Percentiles rank a stretch among this genome's conserved stretches.
Conservation (phyloP, 2,797 vertebrate species). For the Anableps anableps region DNA sequence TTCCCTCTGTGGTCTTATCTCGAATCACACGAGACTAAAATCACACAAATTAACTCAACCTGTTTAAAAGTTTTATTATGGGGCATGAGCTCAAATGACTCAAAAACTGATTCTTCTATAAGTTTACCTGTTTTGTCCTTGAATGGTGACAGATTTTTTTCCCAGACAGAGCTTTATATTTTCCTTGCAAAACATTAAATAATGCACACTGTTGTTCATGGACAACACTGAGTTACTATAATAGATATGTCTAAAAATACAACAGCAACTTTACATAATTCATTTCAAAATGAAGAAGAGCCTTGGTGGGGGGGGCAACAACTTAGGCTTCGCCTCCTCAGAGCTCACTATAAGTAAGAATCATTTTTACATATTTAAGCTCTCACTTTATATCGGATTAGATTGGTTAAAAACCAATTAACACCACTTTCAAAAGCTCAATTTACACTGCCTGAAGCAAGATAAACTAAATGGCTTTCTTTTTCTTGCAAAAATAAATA, state of each 20-base stretch:
- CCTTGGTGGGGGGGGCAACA: too few species aligned
- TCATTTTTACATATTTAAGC: too few species aligned
- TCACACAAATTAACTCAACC: slow-evolving; percentile 31
- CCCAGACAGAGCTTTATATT: too few species aligned
- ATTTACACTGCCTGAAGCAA: not conserved
- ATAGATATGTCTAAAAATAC: not conserved
- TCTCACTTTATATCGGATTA: not conserved
- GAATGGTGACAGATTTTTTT: not conserved
- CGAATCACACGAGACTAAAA: slow-evolving; percentile 36
- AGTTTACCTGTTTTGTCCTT: not conserved
- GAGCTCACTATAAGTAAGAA: too few species aligned
- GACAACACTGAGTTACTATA: not conserved
- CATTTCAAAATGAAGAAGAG: not conserved
- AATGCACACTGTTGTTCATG: not conserved
- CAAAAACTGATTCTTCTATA: slow-evolving; percentile 4
- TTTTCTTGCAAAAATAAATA: not conserved
- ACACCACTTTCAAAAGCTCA: not conserved
- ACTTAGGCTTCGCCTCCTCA: too few species aligned
- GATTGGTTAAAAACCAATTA: not conserved
- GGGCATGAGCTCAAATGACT: not conserved
- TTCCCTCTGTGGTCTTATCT: slow-evolving; percentile 27
- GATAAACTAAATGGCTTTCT: not conserved
- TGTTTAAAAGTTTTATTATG: slow-evolving; percentile 2
- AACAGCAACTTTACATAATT: not conserved
- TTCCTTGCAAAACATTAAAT: not conserved